A percentile compares a stretch with the other conserved stretches of the same genome.
These are phyloP conservation scores for Desmophyllum pertusum DNA, from an alignment of 92 coral and sea anemone genomes.

Conservation along the genomic window DNA sequence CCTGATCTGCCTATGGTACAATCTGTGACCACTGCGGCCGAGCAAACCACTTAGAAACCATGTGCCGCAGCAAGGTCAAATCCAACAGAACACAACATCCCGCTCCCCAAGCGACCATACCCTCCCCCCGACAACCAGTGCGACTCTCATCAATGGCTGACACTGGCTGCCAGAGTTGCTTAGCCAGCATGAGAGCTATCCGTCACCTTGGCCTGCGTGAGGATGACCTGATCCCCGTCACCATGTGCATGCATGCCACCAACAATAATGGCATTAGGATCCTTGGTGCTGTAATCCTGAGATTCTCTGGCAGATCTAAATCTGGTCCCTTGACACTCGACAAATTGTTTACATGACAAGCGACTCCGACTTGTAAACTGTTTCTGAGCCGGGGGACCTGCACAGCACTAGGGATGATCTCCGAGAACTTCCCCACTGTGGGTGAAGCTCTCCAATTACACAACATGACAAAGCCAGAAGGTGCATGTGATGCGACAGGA, in stretches of 20 bases:
- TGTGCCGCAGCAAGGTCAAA: constrained; percentile 66
- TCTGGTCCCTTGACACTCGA: constrained; percentile 50
- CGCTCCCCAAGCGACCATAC: background rate
- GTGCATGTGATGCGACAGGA: too few relatives aligned
- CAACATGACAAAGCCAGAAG: too few relatives aligned
- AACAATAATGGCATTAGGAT: constrained; percentile 67
- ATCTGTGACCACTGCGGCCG: constrained; percentile 58
- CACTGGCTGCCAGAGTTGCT: too few relatives aligned
- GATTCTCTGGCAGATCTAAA: constrained; percentile 55
- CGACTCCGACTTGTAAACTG: constrained; percentile 7
- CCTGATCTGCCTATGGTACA: constrained; percentile 60
- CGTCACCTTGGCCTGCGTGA: constrained; percentile 51
- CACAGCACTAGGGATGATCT: constrained; percentile 49
- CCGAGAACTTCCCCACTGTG: constrained; percentile 38
- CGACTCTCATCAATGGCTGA: too few relatives aligned
- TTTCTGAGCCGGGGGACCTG: constrained; percentile 55
- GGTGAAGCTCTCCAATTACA: too few relatives aligned
- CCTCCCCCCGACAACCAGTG: too few relatives aligned
- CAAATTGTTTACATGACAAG: constrained; percentile 42
- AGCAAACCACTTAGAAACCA: constrained; percentile 55
- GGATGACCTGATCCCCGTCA: constrained; percentile 66
- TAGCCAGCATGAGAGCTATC: constrained; percentile 55
- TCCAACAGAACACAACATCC: background rate
- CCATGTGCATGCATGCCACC: constrained; percentile 65
- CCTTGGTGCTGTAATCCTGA: constrained; percentile 35